Evolutionary conservation across 1,140 invertebrate species (phyloP).

Genomic region (Eubasilissa regina): DNA sequence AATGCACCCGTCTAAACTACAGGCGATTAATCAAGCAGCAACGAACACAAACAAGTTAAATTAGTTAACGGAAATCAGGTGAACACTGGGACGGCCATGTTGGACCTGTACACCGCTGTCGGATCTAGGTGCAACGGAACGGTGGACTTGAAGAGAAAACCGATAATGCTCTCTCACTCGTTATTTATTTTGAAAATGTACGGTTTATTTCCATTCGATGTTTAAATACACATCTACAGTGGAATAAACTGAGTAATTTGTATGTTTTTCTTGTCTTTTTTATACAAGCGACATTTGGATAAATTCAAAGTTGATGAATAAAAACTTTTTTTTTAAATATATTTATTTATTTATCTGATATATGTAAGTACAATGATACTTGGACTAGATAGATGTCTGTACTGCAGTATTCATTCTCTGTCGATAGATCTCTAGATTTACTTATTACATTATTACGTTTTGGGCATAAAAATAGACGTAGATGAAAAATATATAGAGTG

Average conservation of each 20-base stretch:
- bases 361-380: too few relatives aligned
- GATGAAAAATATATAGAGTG: too few relatives aligned
- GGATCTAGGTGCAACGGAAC: conserved; percentile 10
- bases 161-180: conserved; percentile 27
- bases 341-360: too few relatives aligned
- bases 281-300: too few relatives aligned
- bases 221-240: not conserved
- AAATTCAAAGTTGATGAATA: too few relatives aligned
- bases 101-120: not conserved
- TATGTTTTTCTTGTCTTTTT: too few relatives aligned
- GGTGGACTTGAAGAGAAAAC: conserved; percentile 31
- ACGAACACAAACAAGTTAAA: conserved; percentile 55
- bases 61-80: conserved; percentile 58
- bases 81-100: conserved; percentile 32
- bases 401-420: too few relatives aligned
- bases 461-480: too few relatives aligned
- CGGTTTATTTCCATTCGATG: not conserved
- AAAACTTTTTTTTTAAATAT: too few relatives aligned
- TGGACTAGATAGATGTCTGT: too few relatives aligned
- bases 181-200: conserved; percentile 19
- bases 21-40: conserved; percentile 56
- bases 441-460: too few relatives aligned
- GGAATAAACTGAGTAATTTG: not conserved
- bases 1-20: conserved; percentile 50
- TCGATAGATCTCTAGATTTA: too few relatives aligned